Evolutionary conservation across 2,888 invertebrate species (phyloP).

Genomic region (Microctonus aethiopoides): DNA sequence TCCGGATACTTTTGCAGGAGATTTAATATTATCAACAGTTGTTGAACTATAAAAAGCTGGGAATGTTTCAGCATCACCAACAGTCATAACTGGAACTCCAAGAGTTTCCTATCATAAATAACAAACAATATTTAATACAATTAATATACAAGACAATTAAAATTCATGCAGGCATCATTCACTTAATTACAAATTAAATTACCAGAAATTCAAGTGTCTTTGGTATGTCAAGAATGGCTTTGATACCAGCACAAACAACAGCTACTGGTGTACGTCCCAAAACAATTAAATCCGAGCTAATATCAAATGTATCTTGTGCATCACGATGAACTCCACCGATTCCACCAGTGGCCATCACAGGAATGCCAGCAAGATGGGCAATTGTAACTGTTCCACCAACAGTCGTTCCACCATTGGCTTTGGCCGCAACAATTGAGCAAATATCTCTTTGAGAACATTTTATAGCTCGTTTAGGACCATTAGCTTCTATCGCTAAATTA

Average conservation of each 20-base stretch:
- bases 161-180: background rate
- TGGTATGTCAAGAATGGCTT: constrained; percentile 96
- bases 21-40: constrained; percentile 74
- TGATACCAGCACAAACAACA: constrained; percentile 95
- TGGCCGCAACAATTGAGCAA: constrained; percentile 77
- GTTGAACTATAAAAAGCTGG: constrained; percentile 92
- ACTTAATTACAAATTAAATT: background rate
- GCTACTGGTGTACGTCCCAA: constrained; percentile 87
- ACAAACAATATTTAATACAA: constrained; percentile 1
- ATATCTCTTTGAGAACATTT: constrained; percentile 93
- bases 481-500: constrained; percentile 70
- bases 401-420: constrained; percentile 90
- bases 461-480: constrained; percentile 66
- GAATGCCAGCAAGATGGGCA: constrained; percentile 84
- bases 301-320: constrained; percentile 87
- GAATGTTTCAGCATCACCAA: constrained; percentile 77
- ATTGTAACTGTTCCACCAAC: constrained; percentile 94
- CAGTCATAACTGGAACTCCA: constrained; percentile 90
- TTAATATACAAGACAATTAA: background rate
- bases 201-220: constrained; percentile 94
- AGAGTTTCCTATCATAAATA: constrained; percentile 82
- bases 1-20: constrained; percentile 77
- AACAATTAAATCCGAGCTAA: constrained; percentile 95
- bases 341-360: constrained; percentile 94
- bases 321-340: constrained; percentile 95